Evolutionary conservation across 2,797 vertebrate genomes (phyloP), one percentile per base, ranked within the genome.

Genomic region (Euphonia xanthogaster): DNA sequence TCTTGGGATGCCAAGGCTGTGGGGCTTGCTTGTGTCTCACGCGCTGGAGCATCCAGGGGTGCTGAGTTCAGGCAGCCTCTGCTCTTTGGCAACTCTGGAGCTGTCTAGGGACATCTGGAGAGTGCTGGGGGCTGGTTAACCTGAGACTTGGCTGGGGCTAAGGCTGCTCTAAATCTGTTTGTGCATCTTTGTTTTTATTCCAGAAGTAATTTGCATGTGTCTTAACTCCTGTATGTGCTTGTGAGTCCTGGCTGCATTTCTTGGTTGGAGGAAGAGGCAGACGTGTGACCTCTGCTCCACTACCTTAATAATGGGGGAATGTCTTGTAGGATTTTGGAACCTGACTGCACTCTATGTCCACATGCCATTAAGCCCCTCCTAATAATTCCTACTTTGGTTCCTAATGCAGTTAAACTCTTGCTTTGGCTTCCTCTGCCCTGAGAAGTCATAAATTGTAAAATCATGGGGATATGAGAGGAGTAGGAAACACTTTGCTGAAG

Each of bases 301-400:
- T n/a, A 51, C 27, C 17, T 45, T 16, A 3, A 14, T 27, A 14
- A 27, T 7, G 37, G 27, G 11, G 23, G 12, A 51, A 67, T 12
- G 30, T 33, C 51, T 33, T 30, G n/a, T 35, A 21, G 1, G 45
- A 42, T 86, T 63, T 5, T 40, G 28, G 28, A 45, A n/a, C 44
- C n/a, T 61, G 17, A 28, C 37, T 47, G 45, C 48, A 50, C 23
- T 19, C 61, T 67, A 5, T 60, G 30, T 24, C 54, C 40, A 27
- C 0, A 2, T n/a, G n/a, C 25, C 23, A 22, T 39, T 67, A 53
- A 75, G 5, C 3, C 5, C 7, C 13, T 51, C 37, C 2, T 23
- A 40, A 53, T n/a, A 75, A 61, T 87, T 80, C 10, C 40, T 60
- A 1, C 20, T 74, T 82, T 77, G 39, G 4, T 28, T 75, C 66